Percentiles rank a stretch among this genome's conserved stretches.
These are phyloP conservation scores for Catharus fuscescens DNA, from an alignment of 2,113 vertebrate genomes.

Conservation along the genomic window DNA sequence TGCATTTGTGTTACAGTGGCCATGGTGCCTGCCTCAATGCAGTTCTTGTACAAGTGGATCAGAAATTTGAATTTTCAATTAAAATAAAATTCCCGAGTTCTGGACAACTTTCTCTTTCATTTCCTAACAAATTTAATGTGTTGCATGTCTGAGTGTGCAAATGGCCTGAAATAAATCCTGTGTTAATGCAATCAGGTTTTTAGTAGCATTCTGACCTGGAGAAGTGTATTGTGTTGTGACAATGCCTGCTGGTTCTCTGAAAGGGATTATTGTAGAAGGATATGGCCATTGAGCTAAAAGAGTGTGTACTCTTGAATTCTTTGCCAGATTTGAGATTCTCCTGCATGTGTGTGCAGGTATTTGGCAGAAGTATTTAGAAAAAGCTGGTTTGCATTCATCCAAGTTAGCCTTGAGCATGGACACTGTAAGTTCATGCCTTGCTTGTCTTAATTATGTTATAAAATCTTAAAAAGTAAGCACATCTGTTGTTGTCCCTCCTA, in stretches of 20 bases:
- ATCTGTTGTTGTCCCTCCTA: not conserved
- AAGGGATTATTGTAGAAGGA: not conserved
- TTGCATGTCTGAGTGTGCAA: not conserved
- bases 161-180: not conserved
- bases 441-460: not conserved
- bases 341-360: not conserved
- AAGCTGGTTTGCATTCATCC: not conserved
- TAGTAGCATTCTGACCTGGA: not conserved
- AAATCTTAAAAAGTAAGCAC: not conserved
- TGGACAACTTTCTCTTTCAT: not conserved
- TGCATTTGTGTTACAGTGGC: not conserved
- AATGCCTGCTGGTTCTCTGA: not conserved
- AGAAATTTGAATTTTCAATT: not conserved
- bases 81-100: not conserved
- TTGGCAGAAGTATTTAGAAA: not conserved
- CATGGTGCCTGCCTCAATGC: not conserved
- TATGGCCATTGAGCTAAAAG: not conserved
- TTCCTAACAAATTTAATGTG: not conserved
- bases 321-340: not conserved
- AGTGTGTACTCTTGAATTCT: not conserved
- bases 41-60: not conserved
- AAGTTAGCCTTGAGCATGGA: not conserved
- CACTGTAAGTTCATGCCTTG: not conserved
- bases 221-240: not conserved
- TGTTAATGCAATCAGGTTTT: not conserved